phyloP scores from a whole-genome alignment of 2,797 vertebrate species.

The Clarias laeviceps region DNA sequence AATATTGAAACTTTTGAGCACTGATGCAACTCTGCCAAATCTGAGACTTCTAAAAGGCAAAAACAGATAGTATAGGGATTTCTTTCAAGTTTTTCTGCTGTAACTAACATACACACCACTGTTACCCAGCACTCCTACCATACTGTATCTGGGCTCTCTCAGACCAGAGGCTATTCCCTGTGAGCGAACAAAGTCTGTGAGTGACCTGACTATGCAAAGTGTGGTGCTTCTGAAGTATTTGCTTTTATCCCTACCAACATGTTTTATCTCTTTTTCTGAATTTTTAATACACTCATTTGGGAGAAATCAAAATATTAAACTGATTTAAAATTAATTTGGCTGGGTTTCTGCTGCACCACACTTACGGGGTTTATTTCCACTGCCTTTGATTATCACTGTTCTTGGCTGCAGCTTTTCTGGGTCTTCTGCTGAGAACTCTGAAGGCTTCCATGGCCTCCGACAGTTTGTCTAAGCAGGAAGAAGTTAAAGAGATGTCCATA shows the following conservation, averaged over 20 bases:
- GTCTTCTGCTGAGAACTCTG: slow-evolving; percentile 33
- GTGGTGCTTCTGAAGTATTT: slow-evolving; percentile 63
- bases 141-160: not conserved
- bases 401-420: slow-evolving; percentile 34
- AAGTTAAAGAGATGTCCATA: not conserved
- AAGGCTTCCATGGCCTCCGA: not conserved
- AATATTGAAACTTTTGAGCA: slow-evolving; percentile 19
- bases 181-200: slow-evolving; percentile 63
- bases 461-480: not conserved
- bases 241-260: slow-evolving; percentile 75
- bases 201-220: slow-evolving; percentile 62
- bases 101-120: slow-evolving; percentile 13
- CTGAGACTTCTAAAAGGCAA: slow-evolving; percentile 27
- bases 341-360: slow-evolving; percentile 62
- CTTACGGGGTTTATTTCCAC: slow-evolving; percentile 64
- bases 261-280: slow-evolving; percentile 69
- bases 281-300: slow-evolving; percentile 58
- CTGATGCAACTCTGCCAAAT: slow-evolving; percentile 54
- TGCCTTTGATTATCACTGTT: slow-evolving; percentile 70
- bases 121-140: slow-evolving; percentile 34
- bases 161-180: slow-evolving; percentile 51
- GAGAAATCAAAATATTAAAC: slow-evolving; percentile 81
- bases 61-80: slow-evolving; percentile 23
- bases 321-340: slow-evolving; percentile 70
- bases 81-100: slow-evolving; percentile 14